A percentile compares a stretch with the other conserved stretches of the same genome.
Conservation (phyloP, 2,797 vertebrate species). For the Acomys russatus region DNA sequence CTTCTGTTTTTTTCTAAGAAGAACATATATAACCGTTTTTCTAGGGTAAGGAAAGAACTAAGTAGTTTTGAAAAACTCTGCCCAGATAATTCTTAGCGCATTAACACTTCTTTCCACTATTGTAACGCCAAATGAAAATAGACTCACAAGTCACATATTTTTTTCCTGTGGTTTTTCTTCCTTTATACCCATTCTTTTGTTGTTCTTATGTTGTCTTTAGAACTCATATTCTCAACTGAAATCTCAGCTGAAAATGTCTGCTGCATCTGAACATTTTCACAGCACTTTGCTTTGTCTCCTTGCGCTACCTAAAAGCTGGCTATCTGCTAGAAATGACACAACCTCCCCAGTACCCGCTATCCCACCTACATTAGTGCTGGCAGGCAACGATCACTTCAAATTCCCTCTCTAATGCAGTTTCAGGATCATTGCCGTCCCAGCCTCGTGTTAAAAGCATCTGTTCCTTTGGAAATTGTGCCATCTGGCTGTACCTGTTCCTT, state of each 20-base stretch:
- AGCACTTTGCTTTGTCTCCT: background rate
- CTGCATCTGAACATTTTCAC: background rate
- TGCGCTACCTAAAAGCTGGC: background rate
- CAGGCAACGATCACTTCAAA: background rate
- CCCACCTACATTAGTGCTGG: background rate
- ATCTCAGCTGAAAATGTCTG: background rate
- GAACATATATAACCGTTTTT: background rate
- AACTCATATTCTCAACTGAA: background rate
- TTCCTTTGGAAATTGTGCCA: constrained; percentile 60
- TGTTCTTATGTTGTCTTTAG: background rate
- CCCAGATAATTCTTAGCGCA: background rate
- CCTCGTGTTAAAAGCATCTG: constrained; percentile 62
- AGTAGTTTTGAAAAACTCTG: background rate
- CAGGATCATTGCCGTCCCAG: constrained; percentile 42
- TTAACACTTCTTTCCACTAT: background rate
- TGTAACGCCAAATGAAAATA: background rate
- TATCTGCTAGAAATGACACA: constrained; percentile 20
- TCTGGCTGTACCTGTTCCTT: constrained; percentile 38
- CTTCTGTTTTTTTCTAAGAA: background rate
- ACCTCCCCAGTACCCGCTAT: background rate
- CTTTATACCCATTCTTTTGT: background rate
- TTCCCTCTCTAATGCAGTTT: constrained; percentile 59
- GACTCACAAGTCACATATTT: background rate
- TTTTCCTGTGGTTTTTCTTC: background rate
- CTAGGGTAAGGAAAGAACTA: background rate